Base-by-base conservation (phyloP, 2,797 vertebrate species). In the Urocyon cinereoargenteus region DNA sequence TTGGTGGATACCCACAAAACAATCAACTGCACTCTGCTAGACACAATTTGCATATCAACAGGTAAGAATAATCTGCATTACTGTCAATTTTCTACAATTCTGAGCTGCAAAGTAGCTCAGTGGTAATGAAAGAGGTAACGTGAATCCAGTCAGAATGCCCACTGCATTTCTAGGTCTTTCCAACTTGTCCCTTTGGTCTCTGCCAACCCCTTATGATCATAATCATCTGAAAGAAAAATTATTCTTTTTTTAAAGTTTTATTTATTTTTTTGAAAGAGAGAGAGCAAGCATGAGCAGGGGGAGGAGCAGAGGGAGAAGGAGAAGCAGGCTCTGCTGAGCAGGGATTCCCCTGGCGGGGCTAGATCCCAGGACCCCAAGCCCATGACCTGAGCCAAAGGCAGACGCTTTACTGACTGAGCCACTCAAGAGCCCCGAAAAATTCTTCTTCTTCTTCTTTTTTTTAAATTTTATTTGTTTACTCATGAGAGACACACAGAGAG, bases 191-290 rank as follows among this genome's bases (percentile, higher is more conserved):
- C 13, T 45, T 1, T 4, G 14, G 6, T 86, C 13, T 40, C 51
- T 3, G 31, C 24, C 4, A 64, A 11, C 11, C 59, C 49, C 21
- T 59, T 51, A 36, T 34, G 7, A 77, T 83, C 79, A 18, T 45
- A 59, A 78, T 62, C 18, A 61, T 40, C n/a, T 77, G 68, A 84
- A 57, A 96, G 53, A 94, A 90, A 94, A 86, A 31, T 40, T 40
- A 59, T 16, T 83, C 14, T 83, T 72, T 45, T 45, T 45, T 45
- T 40, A 40, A 45, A 45, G 40, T 45, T 45, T 45, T 45, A 45
- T 45, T 45, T 45, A 1, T 45, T 45, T 45, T 45, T 45, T 45
- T 45, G 40, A 45, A 45, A 45, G 40, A 45, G 40, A 45, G 40
- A 45, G 7, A 45, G 40, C 40, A 45, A 45, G 40, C 40, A 45